Conservation (phyloP, 35 echinoderm and acorn worm genomes). For the Patiria miniata region DNA sequence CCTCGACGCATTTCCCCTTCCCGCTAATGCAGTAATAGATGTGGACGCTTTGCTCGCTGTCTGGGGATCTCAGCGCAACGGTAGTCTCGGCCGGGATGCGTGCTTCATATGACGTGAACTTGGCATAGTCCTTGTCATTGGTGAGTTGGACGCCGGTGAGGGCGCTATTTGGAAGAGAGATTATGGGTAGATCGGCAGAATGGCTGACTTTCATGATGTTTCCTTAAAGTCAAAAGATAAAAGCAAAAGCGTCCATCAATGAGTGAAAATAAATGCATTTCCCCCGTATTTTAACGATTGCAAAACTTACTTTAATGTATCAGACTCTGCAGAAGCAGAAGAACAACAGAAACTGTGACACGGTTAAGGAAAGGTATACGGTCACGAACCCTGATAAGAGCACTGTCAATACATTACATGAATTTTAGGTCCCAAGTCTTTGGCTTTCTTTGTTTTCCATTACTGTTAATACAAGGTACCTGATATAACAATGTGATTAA, state of each 20-base stretch:
- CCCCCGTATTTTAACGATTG: no score
- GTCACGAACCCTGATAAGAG: no score
- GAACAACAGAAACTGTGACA: no score
- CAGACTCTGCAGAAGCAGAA: no score
- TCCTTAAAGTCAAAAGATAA: not conserved
- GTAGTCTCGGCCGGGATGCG: not conserved
- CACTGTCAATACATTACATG: no score
- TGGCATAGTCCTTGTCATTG: not conserved
- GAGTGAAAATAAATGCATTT: no score
- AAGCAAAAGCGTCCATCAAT: not conserved
- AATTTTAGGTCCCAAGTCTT: no score
- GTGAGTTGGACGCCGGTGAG: conserved; percentile 1
- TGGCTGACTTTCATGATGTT: not conserved
- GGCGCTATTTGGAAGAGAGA: not conserved
- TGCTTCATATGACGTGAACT: not conserved
- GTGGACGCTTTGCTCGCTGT: not conserved
- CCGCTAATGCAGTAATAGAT: conserved; percentile 11
- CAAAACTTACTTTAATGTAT: no score
- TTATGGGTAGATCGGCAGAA: not conserved
- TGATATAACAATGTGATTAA: no score
- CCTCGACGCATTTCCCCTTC: not conserved
- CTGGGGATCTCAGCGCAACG: not conserved
- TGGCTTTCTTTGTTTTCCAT: no score
- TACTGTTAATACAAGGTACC: no score
- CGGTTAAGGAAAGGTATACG: no score